A percentile compares a stretch with the other conserved stretches of the same genome.
These are phyloP conservation scores for Oncorhynchus clarkii DNA, from an alignment of 2,113 vertebrate species.

Conservation along the genomic window DNA sequence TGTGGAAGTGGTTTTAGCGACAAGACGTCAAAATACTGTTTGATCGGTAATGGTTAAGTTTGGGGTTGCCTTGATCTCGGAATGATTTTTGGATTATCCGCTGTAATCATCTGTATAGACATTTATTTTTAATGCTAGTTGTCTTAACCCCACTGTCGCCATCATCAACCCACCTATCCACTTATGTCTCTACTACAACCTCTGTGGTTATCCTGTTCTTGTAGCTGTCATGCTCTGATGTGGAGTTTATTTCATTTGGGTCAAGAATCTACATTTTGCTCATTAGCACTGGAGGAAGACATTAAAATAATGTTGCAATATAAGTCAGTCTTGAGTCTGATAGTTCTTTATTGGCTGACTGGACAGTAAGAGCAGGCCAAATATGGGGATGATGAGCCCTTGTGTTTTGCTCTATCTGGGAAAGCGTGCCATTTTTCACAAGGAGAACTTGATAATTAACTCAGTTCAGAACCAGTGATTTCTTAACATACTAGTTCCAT, in stretches of 20 bases:
- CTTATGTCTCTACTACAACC: background rate
- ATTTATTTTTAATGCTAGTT: constrained; percentile 7
- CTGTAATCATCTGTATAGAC: constrained; percentile 32
- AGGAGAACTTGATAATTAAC: too few relatives aligned
- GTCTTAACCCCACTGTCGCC: constrained; percentile 20
- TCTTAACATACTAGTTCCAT: too few relatives aligned
- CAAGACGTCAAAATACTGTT: background rate
- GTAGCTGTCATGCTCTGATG: constrained; percentile 21
- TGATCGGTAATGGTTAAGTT: constrained; percentile 1
- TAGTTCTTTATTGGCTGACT: background rate
- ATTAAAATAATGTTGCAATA: constrained; percentile 69
- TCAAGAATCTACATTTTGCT: constrained; percentile 56
- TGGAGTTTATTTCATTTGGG: constrained; percentile 46
- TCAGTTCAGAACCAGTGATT: too few relatives aligned
- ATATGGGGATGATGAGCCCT: too few relatives aligned
- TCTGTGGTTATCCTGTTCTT: constrained; percentile 18
- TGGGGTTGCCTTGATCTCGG: constrained; percentile 9
- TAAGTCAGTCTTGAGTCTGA: constrained; percentile 27
- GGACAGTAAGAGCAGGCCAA: too few relatives aligned
- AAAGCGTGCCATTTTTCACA: too few relatives aligned
- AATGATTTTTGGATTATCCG: constrained; percentile 30
- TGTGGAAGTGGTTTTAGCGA: constrained; percentile 5
- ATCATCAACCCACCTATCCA: constrained; percentile 14
- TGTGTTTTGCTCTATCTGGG: too few relatives aligned
- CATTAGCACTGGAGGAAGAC: constrained; percentile 60